Conservation (phyloP, 2,797 vertebrate genomes). For the Potorous gilbertii region DNA sequence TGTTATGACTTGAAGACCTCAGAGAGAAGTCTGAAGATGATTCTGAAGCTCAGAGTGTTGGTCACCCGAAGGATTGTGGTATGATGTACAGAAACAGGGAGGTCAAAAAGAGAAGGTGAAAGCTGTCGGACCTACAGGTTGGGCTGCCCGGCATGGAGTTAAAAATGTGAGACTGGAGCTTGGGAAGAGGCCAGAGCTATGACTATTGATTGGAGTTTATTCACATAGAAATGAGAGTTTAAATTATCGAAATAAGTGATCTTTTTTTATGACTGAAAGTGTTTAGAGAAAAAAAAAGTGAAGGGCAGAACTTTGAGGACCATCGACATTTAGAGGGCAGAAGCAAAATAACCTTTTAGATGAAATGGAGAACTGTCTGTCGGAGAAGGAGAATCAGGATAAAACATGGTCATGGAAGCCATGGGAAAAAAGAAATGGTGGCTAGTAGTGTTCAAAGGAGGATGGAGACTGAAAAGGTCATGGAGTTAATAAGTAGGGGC, state of each 20-base stretch:
- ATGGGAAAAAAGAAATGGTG: neutral
- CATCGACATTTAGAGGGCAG: neutral
- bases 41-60: neutral
- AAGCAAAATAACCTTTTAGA: neutral
- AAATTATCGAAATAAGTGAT: neutral
- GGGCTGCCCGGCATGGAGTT: neutral
- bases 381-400: neutral
- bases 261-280: neutral
- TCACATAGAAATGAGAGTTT: neutral
- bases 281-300: neutral
- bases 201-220: neutral
- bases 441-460: neutral
- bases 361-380: neutral
- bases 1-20: neutral
- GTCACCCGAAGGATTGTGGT: neutral
- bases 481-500: neutral
- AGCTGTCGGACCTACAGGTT: neutral
- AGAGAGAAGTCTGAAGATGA: neutral
- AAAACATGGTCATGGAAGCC: neutral
- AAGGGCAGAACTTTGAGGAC: neutral
- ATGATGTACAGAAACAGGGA: neutral
- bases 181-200: neutral
- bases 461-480: neutral
- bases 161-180: neutral
- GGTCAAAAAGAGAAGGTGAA: neutral